Evolutionary conservation across 1,140 invertebrate species (phyloP).

Genomic region (Aplysia californica): DNA sequence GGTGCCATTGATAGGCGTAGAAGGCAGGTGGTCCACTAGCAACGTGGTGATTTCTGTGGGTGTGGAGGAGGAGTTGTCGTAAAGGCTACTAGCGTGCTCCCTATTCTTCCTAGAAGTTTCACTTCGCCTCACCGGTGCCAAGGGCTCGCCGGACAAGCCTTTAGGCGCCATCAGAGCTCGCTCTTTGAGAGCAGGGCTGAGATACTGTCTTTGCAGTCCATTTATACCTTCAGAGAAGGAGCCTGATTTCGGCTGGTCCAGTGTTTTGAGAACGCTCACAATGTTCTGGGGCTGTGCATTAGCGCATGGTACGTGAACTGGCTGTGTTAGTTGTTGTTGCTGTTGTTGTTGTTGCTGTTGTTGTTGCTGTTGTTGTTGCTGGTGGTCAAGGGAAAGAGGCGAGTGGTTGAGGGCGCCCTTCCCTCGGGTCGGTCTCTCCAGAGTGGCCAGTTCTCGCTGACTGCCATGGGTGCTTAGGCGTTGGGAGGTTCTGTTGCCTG

Average conservation of each 20-base stretch:
- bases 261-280: not conserved
- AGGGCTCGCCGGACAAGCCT: not conserved
- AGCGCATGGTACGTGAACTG: too few species aligned
- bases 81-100: not conserved
- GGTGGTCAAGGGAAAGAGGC: not conserved
- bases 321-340: too few species aligned
- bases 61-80: not conserved
- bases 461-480: not conserved
- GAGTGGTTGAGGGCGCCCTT: not conserved
- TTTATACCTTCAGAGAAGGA: constrained; percentile 25
- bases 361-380: constrained; percentile 16
- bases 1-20: not conserved
- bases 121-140: not conserved
- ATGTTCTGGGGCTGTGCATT: not conserved
- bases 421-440: not conserved
- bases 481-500: constrained; percentile 74
- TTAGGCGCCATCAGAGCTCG: not conserved
- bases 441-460: not conserved
- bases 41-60: not conserved
- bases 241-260: not conserved
- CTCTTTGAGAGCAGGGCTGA: constrained; percentile 9
- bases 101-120: not conserved
- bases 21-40: not conserved
- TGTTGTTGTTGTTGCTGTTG: constrained; percentile 8
- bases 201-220: constrained; percentile 8